These are phyloP conservation scores for Etheostoma spectabile DNA, from an alignment of 2,113 vertebrate genomes.

Conservation along the genomic window DNA sequence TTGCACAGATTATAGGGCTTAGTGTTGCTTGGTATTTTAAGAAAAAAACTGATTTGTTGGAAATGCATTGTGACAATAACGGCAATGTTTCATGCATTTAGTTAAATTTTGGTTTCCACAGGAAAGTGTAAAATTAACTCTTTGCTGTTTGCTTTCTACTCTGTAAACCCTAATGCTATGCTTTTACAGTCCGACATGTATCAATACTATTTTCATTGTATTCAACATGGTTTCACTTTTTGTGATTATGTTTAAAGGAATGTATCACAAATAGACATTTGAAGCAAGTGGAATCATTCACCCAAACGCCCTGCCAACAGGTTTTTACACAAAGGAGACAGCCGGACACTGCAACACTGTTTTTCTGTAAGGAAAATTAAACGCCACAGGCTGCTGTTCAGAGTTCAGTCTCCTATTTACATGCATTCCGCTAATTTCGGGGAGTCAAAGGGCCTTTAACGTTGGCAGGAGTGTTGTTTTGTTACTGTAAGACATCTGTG, in stretches of 20 bases:
- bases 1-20: constrained; percentile 20
- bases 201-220: constrained; percentile 41
- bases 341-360: constrained; percentile 48
- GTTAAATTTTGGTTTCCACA: constrained; percentile 21
- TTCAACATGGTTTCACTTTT: constrained; percentile 28
- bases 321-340: constrained; percentile 60
- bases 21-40: background rate
- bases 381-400: constrained; percentile 61
- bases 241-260: constrained; percentile 43
- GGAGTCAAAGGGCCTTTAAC: constrained; percentile 57
- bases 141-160: constrained; percentile 42
- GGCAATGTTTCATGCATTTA: constrained; percentile 16
- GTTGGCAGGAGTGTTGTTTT: constrained; percentile 54
- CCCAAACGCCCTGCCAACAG: constrained; percentile 69
- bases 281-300: constrained; percentile 46
- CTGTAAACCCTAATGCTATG: constrained; percentile 35
- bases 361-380: constrained; percentile 68
- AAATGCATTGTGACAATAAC: constrained; percentile 31
- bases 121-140: constrained; percentile 20
- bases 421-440: constrained; percentile 59
- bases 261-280: constrained; percentile 24
- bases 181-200: constrained; percentile 32
- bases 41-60: constrained; percentile 3
- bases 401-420: constrained; percentile 63
- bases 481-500: constrained; percentile 63